Evolutionary conservation across 2,113 vertebrate species (phyloP).

Genomic region (Sphyrna mokarran): DNA sequence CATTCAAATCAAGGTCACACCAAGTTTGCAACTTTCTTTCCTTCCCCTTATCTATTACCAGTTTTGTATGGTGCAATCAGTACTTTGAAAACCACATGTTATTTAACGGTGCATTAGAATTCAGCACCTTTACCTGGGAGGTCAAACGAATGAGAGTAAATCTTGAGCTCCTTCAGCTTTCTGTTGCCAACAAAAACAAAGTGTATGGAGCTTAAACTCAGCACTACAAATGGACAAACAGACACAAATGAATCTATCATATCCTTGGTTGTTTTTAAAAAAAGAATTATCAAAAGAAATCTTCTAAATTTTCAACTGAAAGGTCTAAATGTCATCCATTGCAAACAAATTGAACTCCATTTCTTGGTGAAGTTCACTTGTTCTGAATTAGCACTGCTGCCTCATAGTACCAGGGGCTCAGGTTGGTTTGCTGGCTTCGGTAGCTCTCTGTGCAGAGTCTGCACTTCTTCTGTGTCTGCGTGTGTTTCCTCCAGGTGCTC

Average conservation of each 20-base stretch:
- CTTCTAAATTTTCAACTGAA: not conserved
- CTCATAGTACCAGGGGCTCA: too few relatives aligned
- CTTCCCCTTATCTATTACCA: not conserved
- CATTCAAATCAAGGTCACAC: not conserved
- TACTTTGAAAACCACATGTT: not conserved
- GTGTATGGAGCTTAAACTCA: not conserved
- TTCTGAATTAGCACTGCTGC: not conserved
- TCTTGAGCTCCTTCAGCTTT: not conserved
- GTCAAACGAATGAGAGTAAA: not conserved
- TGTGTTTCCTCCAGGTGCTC: too few relatives aligned
- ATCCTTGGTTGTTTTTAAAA: not conserved
- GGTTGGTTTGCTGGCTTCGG: too few relatives aligned
- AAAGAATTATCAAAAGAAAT: not conserved
- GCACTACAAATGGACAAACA: not conserved
- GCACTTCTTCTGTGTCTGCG: too few relatives aligned
- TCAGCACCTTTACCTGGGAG: not conserved
- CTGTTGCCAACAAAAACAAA: not conserved
- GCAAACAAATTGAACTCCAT: not conserved
- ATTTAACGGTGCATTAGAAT: not conserved
- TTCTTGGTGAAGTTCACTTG: not conserved
- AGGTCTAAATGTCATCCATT: not conserved
- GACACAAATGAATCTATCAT: not conserved
- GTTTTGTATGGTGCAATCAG: not conserved
- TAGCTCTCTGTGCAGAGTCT: too few relatives aligned
- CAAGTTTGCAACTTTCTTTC: not conserved